Base-by-base conservation (phyloP, 1,140 invertebrate species). In the Stegodyphus dumicola region DNA sequence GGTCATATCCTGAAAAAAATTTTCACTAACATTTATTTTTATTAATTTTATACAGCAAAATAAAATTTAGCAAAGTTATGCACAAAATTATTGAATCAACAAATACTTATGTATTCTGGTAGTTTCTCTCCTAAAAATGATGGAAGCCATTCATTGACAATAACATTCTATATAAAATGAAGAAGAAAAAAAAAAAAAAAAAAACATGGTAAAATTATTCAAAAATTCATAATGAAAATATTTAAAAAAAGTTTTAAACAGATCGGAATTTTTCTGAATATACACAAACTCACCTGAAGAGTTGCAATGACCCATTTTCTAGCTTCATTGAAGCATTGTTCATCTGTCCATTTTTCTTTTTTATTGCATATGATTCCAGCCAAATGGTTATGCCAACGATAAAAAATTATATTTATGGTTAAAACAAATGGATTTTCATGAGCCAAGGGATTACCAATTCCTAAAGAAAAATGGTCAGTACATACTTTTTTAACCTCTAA, bases 301-400 rank as follows among this genome's bases (percentile, higher is more conserved):
- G 91, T 91, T 7, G 91, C 92, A 86, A 93, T 92, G 0, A 92
- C 92, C 92, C 92, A 93, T 90, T 93, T 93, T 85, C 93, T 89
- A 2, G 93, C 91, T 88, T 93, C 92, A 77, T 93, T 92, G 88
- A 93, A 94, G 73, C 93, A 89, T 80, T 91, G 89, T 54, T 93
- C 92, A 65, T 90, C 90, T n/a, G 89, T 88, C 92, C 92, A 92
- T 5, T 89, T 33, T 17, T 88, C 84, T 87, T 92, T 87, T n/a
- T 88, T 87, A 4, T 79, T 10, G 5, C 88, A 87, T 6, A 94
- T 88, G 56, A 88, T 88, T 9, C 88, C 87, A 1, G 93, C 93
- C 17, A 94, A 56, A 51, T 89, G 87, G 89, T 94, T 94, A 88
- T 94, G 93, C 92, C 92, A 94, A 4, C 93, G 91, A 88, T 93